phyloP scores from a whole-genome alignment of 2,888 invertebrate species.

The Buathra laborator region DNA sequence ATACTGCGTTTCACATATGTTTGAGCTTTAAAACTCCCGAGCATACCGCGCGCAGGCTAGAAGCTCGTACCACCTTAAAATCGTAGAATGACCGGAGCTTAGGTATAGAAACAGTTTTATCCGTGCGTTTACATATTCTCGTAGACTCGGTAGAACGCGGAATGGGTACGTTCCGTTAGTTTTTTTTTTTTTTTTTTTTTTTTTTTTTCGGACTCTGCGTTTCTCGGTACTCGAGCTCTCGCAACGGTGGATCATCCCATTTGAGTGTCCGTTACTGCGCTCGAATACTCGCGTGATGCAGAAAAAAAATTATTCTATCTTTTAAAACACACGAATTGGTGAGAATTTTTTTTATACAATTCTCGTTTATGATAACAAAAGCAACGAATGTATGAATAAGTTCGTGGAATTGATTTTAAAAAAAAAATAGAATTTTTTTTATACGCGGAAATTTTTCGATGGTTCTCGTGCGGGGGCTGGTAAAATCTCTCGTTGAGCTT shows the following conservation, averaged over 20 bases:
- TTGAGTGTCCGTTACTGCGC: background rate
- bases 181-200: no score
- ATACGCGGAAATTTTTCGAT: constrained; percentile 42
- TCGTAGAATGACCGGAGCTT: constrained; percentile 55
- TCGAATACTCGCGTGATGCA: constrained; percentile 34
- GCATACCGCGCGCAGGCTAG: background rate
- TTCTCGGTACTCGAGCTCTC: background rate
- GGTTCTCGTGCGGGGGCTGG: constrained; percentile 40
- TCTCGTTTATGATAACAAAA: constrained; percentile 25
- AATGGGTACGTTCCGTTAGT: background rate
- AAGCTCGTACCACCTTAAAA: constrained; percentile 46
- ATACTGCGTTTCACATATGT: constrained; percentile 46
- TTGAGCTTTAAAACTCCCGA: constrained; percentile 48
- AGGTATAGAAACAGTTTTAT: constrained; percentile 33
- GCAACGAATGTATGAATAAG: background rate
- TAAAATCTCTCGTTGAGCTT: constrained; percentile 27
- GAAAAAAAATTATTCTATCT: constrained; percentile 19
- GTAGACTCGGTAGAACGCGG: constrained; percentile 11
- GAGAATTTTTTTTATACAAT: constrained; percentile 3
- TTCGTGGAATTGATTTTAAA: background rate
- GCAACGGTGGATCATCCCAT: background rate
- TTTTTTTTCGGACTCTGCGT: background rate
- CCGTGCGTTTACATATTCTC: background rate
- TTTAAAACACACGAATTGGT: constrained; percentile 26
- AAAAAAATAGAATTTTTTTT: background rate